Percentiles rank a stretch among this genome's conserved stretches.
phyloP scores from a whole-genome alignment of 2,888 invertebrate genomes.

The Mechanitis messenoides region DNA sequence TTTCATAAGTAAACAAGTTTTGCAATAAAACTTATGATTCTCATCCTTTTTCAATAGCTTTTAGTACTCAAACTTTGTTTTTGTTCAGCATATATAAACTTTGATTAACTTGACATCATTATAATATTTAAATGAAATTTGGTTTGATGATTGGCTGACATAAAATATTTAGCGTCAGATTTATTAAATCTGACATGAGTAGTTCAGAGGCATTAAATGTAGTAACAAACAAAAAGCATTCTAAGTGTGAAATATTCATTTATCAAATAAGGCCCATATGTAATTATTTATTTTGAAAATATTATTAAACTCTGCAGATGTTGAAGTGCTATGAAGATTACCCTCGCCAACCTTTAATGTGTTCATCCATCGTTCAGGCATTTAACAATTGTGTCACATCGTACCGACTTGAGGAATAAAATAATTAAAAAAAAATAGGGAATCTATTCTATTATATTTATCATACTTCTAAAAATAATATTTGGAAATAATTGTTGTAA shows the following conservation, averaged over 20 bases:
- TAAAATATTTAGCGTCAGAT: too few relatives aligned
- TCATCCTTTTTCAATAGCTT: too few relatives aligned
- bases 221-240: neutral
- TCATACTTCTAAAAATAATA: neutral
- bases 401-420: constrained; percentile 48
- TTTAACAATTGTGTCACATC: constrained; percentile 58
- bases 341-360: constrained; percentile 57
- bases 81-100: too few relatives aligned
- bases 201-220: too few relatives aligned
- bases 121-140: too few relatives aligned
- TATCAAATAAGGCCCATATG: neutral
- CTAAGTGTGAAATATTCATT: neutral
- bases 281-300: neutral
- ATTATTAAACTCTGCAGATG: constrained; percentile 46
- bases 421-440: neutral
- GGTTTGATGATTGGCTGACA: too few relatives aligned
- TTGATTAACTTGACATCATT: too few relatives aligned
- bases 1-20: too few relatives aligned
- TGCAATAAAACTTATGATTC: too few relatives aligned
- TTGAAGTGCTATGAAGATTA: constrained; percentile 67
- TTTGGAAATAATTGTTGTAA: neutral
- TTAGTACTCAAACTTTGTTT: too few relatives aligned
- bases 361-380: constrained; percentile 59
- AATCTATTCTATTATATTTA: neutral
- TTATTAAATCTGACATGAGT: too few relatives aligned